A percentile compares a stretch with the other conserved stretches of the same genome.
Evolutionary conservation across 2,113 vertebrate genomes (phyloP).

Genomic region (Alosa alosa): DNA sequence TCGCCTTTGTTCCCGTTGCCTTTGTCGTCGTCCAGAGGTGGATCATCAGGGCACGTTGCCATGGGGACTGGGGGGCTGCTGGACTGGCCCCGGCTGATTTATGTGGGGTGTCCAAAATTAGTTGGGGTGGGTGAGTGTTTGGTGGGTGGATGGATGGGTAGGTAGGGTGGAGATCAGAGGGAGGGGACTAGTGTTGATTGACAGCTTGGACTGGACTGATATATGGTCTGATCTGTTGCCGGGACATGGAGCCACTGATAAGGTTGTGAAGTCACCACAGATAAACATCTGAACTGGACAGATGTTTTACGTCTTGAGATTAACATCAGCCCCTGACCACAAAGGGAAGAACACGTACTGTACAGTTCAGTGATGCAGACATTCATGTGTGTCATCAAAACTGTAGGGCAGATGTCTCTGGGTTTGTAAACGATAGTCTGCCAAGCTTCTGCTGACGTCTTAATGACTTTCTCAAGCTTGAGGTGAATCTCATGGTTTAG

Average conservation of each 20-base stretch:
- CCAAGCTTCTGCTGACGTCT: no score
- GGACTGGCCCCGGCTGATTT: conserved; percentile 17
- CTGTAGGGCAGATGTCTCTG: not conserved
- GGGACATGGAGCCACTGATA: not conserved
- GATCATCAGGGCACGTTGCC: conserved; percentile 22
- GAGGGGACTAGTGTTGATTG: not conserved
- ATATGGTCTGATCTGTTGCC: not conserved
- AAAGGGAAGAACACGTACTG: not conserved
- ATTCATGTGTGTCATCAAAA: not conserved
- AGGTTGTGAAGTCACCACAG: not conserved
- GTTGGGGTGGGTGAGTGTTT: conserved; percentile 7
- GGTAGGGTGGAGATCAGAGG: not conserved
- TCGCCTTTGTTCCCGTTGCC: conserved; percentile 21
- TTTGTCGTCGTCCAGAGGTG: conserved; percentile 29
- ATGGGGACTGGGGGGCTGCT: conserved; percentile 29
- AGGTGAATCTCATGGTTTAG: not conserved
- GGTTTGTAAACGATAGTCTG: not conserved
- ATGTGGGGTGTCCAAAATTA: not conserved
- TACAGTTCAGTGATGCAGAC: not conserved
- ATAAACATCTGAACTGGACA: not conserved
- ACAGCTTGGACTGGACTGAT: not conserved
- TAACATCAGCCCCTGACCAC: not conserved
- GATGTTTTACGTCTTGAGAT: not conserved
- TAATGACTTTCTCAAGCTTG: no score
- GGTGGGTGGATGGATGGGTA: not conserved